Percentiles rank a stretch among this genome's conserved stretches.
phyloP scores from a whole-genome alignment of 1,140 invertebrate genomes.

The Drosophila nebulosa region DNA sequence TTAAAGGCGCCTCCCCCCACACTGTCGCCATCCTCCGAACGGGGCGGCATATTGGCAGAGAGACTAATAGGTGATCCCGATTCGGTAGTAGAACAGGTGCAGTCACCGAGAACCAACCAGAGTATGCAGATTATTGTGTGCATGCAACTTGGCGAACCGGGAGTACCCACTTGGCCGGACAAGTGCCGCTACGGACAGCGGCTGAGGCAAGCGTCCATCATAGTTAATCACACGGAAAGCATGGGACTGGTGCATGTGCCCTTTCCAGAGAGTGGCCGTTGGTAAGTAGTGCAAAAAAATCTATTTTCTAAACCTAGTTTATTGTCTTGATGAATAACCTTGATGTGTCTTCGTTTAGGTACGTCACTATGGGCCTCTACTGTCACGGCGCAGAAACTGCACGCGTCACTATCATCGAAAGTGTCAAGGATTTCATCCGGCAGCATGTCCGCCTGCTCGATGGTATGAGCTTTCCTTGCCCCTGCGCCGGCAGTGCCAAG shows the following conservation, averaged over 20 bases:
- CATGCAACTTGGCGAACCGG: constrained; percentile 82
- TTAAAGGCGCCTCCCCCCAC: constrained; percentile 74
- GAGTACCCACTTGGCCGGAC: constrained; percentile 83
- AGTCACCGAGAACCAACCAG: constrained; percentile 65
- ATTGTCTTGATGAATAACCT: background rate
- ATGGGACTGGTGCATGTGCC: constrained; percentile 86
- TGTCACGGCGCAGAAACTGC: constrained; percentile 81
- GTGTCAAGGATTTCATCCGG: constrained; percentile 72
- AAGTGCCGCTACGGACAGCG: constrained; percentile 83
- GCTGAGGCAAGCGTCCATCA: constrained; percentile 82
- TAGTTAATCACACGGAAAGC: constrained; percentile 83
- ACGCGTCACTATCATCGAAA: constrained; percentile 65
- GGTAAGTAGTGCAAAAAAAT: constrained; percentile 81
- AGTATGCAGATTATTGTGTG: constrained; percentile 83
- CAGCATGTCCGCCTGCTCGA: constrained; percentile 44
- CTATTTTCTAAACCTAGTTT: no score
- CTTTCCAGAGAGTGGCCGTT: constrained; percentile 89
- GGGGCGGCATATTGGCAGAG: constrained; percentile 63
- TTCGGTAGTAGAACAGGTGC: background rate
- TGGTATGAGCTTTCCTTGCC: constrained; percentile 65
- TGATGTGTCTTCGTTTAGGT: constrained; percentile 11
- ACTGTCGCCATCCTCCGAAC: constrained; percentile 31
- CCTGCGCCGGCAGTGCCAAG: constrained; percentile 56
- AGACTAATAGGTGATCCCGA: constrained; percentile 51
- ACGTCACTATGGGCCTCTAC: constrained; percentile 86